Evolutionary conservation across 2,888 invertebrate genomes (phyloP).

Genomic region (Sminthurinus aureus): DNA sequence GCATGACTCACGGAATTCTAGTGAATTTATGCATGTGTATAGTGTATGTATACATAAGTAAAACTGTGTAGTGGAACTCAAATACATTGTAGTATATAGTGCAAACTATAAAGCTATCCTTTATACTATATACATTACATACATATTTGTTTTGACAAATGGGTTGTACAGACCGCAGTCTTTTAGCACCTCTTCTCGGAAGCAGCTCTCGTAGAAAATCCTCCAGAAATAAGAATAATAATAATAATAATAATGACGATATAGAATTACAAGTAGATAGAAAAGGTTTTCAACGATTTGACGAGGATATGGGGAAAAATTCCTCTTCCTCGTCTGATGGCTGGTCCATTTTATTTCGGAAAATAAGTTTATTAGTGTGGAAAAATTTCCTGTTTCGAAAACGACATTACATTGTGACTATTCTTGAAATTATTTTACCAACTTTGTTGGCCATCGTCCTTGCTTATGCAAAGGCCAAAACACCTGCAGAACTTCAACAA

Average conservation of each 20-base stretch:
- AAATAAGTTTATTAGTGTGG: constrained; percentile 57
- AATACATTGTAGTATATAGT: background rate
- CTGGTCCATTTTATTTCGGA: constrained; percentile 40
- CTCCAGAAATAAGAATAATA: constrained; percentile 25
- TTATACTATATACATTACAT: background rate
- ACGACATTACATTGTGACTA: constrained; percentile 58
- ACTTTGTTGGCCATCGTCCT: constrained; percentile 54
- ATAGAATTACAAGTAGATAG: constrained; percentile 29
- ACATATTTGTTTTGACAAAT: constrained; percentile 23
- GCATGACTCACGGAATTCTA: background rate
- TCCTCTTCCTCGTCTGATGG: constrained; percentile 11
- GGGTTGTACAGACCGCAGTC: constrained; percentile 54
- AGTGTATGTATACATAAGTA: background rate
- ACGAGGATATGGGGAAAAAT: constrained; percentile 27
- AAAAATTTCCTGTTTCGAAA: constrained; percentile 57
- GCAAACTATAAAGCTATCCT: background rate
- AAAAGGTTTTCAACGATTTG: constrained; percentile 25
- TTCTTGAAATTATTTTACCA: constrained; percentile 58
- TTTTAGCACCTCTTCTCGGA: constrained; percentile 52
- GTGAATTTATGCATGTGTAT: background rate
- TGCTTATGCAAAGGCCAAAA: constrained; percentile 42
- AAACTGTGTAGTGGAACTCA: background rate
- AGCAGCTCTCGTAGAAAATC: constrained; percentile 10
- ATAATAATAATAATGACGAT: constrained; percentile 39
- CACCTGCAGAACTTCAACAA: constrained; percentile 5